Evolutionary conservation across 2,888 invertebrate genomes (phyloP), one percentile per base, ranked within the genome.

Genomic region (Hartigia nigra): DNA sequence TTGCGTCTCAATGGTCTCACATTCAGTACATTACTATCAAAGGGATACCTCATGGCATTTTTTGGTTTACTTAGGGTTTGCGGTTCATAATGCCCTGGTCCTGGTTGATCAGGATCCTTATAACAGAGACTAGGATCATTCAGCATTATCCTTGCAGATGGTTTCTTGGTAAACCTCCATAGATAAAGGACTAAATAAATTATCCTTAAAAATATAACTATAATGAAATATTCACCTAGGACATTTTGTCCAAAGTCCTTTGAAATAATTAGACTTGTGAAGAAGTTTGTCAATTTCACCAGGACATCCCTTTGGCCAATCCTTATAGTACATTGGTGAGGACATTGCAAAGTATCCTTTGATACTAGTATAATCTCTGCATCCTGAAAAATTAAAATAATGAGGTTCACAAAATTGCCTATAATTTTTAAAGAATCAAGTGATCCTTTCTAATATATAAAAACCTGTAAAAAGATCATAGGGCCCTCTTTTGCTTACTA

Each of bases 121-220:
- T 92, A 89, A 83, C 93, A 93, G 89, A 93, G 91, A 1, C 92
- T 89, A 23, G 93, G 79, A 83, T 94, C 93, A 4, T 92, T 92
- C 70, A 94, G 85, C 83, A 93, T 92, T 77, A 89, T 91, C 14
- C 94, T 91, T 0, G 92, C 91, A 74, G 92, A 91, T 35, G 93
- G 92, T 72, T 87, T 88, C 76, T 86, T 88, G 0, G 88, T 86
- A 81, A 92, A 92, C 75, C 92, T 86, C 12, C 9, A 9, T 9
- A 55, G 23, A 23, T 55, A 55, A 23, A 55, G 23, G 23, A 55
- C 55, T 23, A 69, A 14, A 23, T 36, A 12, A 12, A 12, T 9
- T n/a, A n/a, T 69, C n/a, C 32, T 23, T 34, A 12, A 14, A 69
- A 31, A 74, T 12, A 4, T 74, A 34, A 79, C 76, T 39, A 81